Base-by-base conservation (phyloP, 2,797 vertebrate species). In the Chaetophractus vellerosus region DNA sequence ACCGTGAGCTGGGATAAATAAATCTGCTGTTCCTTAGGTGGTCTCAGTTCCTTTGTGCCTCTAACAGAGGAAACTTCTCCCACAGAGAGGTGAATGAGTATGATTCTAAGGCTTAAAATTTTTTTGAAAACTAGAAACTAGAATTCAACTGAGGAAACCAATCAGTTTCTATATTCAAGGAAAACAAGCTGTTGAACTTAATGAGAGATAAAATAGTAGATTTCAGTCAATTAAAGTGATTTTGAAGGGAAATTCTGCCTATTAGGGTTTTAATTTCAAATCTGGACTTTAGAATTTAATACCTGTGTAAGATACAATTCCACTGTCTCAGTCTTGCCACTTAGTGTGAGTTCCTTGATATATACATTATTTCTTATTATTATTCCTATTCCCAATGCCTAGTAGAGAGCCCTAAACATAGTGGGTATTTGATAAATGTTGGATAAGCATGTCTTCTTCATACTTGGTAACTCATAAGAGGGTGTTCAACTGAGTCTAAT, bases 41-140 rank as follows among this genome's bases (percentile, higher is more conserved):
- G n/a, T 95, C n/a, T 91, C 75, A 71, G 55, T 72, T 79, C 12
- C 88, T 83, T 72, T 24, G 26, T 83, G 71, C 6, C n/a, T 87
- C 36, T 89, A 84, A 89, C 19, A 80, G 38, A 24, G 23, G 48
- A 85, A 90, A 23, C 33, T 50, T 10, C 16, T 74, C 74, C 59
- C 68, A 55, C 5, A 68, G 10, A 87, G 15, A 66, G 19, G 45
- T 48, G 91, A 86, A n/a, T 80, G 78, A 88, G 15, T 88, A 9
- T 88, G 76, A 68, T 36, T 87, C n/a, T 61, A 69, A 28, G 72
- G 10, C 80, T 59, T 79, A 85, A 69, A 93, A 71, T 91, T 33
- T 45, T 63, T 87, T 19, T 64, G 55, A 41, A 93, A 75, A 71
- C 48, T 79, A 7, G 24, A 16, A 63, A 75, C 28, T 31, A 69